A percentile compares a stretch with the other conserved stretches of the same genome.
phyloP scores from a whole-genome alignment of 1,140 invertebrate species.

The Hypsibius dujardini region DNA sequence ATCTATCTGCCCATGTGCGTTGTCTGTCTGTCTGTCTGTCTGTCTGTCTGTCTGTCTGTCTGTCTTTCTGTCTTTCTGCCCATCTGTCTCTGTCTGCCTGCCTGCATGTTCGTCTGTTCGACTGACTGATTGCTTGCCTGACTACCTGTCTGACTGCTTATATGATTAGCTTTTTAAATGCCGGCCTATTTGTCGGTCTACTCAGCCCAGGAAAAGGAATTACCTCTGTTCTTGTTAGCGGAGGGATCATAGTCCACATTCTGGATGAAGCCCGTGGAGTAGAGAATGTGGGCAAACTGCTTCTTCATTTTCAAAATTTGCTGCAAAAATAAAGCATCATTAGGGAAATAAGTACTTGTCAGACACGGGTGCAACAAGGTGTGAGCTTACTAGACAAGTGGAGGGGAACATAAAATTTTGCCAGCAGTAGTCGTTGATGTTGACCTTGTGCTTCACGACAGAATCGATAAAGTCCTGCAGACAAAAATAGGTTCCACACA shows the following conservation, averaged over 20 bases:
- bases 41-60: too few relatives aligned
- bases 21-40: too few relatives aligned
- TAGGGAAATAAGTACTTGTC: too few relatives aligned
- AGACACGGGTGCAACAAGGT: conserved; percentile 18
- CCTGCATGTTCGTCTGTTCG: too few relatives aligned
- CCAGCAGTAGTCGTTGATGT: conserved; percentile 45
- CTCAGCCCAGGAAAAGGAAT: conserved; percentile 1
- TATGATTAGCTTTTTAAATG: too few relatives aligned
- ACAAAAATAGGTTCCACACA: background rate
- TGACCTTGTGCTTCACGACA: conserved; percentile 26
- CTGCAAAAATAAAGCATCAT: conserved; percentile 9
- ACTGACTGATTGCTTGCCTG: too few relatives aligned
- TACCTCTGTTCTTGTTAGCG: conserved; percentile 51
- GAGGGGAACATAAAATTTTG: conserved; percentile 52
- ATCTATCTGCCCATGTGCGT: too few relatives aligned
- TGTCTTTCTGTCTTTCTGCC: too few relatives aligned
- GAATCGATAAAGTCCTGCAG: background rate
- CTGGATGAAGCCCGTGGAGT: conserved; percentile 52
- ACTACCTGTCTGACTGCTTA: too few relatives aligned
- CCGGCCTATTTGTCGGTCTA: too few relatives aligned
- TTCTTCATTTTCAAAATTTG: conserved; percentile 56
- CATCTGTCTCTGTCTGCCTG: too few relatives aligned
- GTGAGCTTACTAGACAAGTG: conserved; percentile 38
- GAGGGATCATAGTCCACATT: conserved; percentile 36
- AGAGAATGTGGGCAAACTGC: conserved; percentile 55